Conservation (phyloP, 2,113 vertebrate genomes). For the Tetrax tetrax region DNA sequence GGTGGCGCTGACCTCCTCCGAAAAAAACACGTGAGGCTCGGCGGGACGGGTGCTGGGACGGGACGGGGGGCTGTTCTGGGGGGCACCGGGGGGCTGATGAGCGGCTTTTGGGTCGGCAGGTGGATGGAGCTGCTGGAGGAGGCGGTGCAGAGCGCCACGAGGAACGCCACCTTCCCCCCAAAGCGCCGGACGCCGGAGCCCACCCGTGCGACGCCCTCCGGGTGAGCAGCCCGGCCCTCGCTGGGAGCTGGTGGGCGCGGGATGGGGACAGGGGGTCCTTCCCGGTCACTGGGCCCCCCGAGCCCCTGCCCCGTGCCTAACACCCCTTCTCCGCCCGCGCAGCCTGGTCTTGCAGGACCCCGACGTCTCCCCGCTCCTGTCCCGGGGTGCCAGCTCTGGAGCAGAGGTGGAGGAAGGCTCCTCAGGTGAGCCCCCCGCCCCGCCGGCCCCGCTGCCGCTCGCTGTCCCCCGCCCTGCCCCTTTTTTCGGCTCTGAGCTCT, state of each 20-base stretch:
- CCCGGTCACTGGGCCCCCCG: too few species aligned
- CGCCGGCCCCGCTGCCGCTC: not conserved
- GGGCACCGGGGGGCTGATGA: accelerated
- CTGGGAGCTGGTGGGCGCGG: not conserved
- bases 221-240: not conserved
- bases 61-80: not conserved
- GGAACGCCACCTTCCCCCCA: not conserved
- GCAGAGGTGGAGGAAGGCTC: not conserved
- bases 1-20: constrained; percentile 83
- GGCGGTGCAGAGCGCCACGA: constrained; percentile 53
- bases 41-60: accelerated
- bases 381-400: not conserved
- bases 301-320: too few species aligned
- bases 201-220: not conserved
- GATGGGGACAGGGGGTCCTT: too few species aligned
- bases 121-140: constrained; percentile 80
- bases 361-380: not conserved
- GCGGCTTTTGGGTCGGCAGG: not conserved
- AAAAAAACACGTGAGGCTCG: constrained; percentile 87
- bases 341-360: constrained; percentile 40
- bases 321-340: accelerated
- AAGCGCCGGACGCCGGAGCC: not conserved
- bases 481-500: not conserved
- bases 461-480: too few species aligned
- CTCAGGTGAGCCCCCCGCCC: not conserved